Conservation (phyloP, 2,113 vertebrate species). For the Felis chaus region DNA sequence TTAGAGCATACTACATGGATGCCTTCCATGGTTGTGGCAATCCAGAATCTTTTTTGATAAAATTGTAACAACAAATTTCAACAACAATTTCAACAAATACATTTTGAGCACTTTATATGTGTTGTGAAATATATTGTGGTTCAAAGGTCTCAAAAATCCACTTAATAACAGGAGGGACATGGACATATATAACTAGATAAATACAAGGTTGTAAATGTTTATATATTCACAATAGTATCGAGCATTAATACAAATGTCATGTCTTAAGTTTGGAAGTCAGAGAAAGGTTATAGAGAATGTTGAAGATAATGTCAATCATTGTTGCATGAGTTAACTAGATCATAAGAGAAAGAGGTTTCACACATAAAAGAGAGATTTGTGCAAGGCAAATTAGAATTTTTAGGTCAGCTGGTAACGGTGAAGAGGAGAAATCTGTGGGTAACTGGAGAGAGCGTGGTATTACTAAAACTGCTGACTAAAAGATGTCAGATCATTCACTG, state of each 20-base stretch:
- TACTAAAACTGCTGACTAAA: not conserved
- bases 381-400: not conserved
- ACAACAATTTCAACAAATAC: not conserved
- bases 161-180: not conserved
- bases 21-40: not conserved
- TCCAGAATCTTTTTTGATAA: not conserved
- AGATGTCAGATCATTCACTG: not conserved
- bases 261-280: not conserved
- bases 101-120: not conserved
- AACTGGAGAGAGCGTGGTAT: not conserved
- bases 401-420: not conserved
- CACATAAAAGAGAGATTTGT: not conserved
- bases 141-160: not conserved
- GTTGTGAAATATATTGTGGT: not conserved
- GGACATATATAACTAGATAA: not conserved
- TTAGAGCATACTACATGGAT: not conserved
- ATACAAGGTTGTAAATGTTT: not conserved
- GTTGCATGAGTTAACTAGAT: not conserved
- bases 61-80: not conserved
- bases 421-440: not conserved
- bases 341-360: conserved; percentile 9
- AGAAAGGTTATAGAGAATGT: not conserved
- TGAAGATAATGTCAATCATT: not conserved
- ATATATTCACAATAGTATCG: not conserved
- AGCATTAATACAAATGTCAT: not conserved